Evolutionary conservation across 1,140 invertebrate species (phyloP).

Genomic region (Brachionus rubens): DNA sequence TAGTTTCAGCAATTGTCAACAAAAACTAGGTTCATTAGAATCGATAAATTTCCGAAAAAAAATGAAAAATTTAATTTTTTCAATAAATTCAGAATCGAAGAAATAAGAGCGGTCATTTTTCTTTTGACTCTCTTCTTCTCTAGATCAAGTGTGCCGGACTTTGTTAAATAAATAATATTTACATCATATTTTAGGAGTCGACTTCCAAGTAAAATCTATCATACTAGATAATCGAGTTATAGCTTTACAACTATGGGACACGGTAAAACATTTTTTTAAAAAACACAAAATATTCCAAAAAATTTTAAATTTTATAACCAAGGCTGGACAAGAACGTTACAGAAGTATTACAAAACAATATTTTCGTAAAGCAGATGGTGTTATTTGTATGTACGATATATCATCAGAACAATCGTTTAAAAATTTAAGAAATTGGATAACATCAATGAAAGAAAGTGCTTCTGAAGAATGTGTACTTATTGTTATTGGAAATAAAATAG

Average conservation of each 20-base stretch:
- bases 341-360: constrained; percentile 70
- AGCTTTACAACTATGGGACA: constrained; percentile 66
- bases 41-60: too few species aligned
- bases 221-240: constrained; percentile 60
- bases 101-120: too few species aligned
- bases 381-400: constrained; percentile 69
- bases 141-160: not conserved
- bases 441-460: constrained; percentile 49
- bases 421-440: constrained; percentile 67
- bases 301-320: not conserved
- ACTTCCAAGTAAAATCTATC: constrained; percentile 65
- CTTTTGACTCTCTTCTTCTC: not conserved
- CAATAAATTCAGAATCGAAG: too few species aligned
- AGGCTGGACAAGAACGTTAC: constrained; percentile 60
- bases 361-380: constrained; percentile 69
- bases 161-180: not conserved
- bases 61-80: too few species aligned
- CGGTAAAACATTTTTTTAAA: constrained; percentile 63
- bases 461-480: constrained; percentile 60
- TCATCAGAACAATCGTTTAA: constrained; percentile 67
- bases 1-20: too few species aligned
- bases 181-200: constrained; percentile 60
- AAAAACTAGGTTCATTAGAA: too few species aligned
- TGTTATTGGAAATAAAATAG: constrained; percentile 62
- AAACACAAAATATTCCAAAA: not conserved